Percentiles rank a stretch among this genome's conserved stretches.
phyloP scores from a whole-genome alignment of 2,797 vertebrate species.

The Eidolon dupreanum region DNA sequence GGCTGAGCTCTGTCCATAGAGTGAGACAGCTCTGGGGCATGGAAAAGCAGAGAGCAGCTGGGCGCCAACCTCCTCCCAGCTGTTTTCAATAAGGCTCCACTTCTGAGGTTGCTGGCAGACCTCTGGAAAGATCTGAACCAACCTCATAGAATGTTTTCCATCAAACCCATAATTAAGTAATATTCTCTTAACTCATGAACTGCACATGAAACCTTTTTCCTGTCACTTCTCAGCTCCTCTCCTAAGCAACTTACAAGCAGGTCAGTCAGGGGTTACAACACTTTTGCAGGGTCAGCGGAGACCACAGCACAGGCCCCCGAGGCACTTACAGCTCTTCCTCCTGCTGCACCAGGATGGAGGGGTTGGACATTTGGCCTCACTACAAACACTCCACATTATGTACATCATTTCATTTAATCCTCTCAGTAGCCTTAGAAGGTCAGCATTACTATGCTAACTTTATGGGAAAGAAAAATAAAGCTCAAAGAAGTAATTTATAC shows the following conservation, averaged over 20 bases:
- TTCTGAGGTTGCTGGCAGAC: slow-evolving; percentile 81
- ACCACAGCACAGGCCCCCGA: background rate
- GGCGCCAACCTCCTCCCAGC: slow-evolving; percentile 75
- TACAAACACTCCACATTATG: background rate
- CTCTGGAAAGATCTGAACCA: slow-evolving; percentile 80
- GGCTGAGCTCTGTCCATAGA: slow-evolving; percentile 28
- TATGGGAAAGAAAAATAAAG: slow-evolving; percentile 32
- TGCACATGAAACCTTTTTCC: slow-evolving; percentile 70
- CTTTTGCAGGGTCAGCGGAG: background rate
- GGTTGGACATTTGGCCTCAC: background rate
- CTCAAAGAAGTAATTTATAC: slow-evolving; percentile 34
- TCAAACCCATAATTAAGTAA: slow-evolving; percentile 78
- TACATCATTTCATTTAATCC: background rate
- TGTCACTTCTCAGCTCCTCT: slow-evolving; percentile 72
- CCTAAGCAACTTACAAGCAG: slow-evolving; percentile 35
- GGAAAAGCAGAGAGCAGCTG: slow-evolving; percentile 48
- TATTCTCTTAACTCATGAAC: slow-evolving; percentile 68
- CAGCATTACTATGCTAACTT: slow-evolving; percentile 15
- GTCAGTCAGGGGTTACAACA: slow-evolving; percentile 48
- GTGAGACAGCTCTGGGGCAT: slow-evolving; percentile 63
- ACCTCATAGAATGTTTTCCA: slow-evolving; percentile 80
- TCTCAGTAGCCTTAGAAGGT: background rate
- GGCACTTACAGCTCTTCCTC: background rate
- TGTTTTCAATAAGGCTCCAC: slow-evolving; percentile 84
- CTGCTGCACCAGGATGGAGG: background rate